Conservation (phyloP, 2,797 vertebrate species). For the Anguilla marmorata region DNA sequence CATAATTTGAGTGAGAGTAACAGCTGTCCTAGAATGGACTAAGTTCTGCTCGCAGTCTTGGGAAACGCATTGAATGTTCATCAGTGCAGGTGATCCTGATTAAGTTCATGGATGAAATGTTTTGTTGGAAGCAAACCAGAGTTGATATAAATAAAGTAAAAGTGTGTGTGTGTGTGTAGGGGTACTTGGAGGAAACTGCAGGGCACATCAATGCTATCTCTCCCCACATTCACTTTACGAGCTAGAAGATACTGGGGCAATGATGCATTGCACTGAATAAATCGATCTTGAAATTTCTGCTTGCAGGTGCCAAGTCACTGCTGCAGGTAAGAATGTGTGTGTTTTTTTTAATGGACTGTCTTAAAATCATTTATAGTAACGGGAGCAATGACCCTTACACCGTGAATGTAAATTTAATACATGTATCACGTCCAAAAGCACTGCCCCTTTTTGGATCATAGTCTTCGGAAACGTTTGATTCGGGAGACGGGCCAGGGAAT, state of each 20-base stretch:
- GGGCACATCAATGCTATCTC: slow-evolving; percentile 3
- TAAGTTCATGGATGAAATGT: neutral
- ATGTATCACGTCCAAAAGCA: neutral
- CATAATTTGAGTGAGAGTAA: neutral
- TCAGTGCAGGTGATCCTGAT: neutral
- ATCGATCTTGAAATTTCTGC: neutral
- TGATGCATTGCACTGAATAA: neutral
- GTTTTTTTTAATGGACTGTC: neutral
- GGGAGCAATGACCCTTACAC: neutral
- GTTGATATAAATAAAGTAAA: neutral
- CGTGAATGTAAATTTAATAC: neutral
- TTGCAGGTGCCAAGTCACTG: neutral
- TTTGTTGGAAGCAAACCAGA: neutral
- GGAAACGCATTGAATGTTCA: neutral
- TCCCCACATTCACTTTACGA: neutral
- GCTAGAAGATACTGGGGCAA: neutral
- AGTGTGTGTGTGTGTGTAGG: neutral
- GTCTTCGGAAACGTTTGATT: neutral
- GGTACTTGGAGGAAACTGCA: neutral
- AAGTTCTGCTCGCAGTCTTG: neutral
- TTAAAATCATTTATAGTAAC: neutral
- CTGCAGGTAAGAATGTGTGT: neutral
- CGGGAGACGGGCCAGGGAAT: neutral
- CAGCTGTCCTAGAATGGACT: neutral
- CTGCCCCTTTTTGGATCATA: neutral